Conservation (phyloP, 1,140 invertebrate species). For the Phthorimaea operculella region DNA sequence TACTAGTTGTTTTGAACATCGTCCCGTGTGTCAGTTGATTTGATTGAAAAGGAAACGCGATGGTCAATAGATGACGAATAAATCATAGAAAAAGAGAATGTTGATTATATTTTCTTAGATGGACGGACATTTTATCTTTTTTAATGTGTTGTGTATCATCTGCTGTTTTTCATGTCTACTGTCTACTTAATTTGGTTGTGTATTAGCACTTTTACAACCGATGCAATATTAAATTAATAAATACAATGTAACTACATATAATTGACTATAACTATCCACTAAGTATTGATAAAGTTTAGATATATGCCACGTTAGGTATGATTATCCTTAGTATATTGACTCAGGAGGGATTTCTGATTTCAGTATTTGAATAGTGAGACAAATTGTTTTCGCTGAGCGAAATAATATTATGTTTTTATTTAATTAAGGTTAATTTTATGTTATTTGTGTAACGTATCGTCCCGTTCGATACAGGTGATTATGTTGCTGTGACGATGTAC, state of each 20-base stretch:
- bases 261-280: constrained; percentile 3
- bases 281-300: constrained; percentile 4
- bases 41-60: too few species aligned
- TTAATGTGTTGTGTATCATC: neutral
- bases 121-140: too few species aligned
- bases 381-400: constrained; percentile 52
- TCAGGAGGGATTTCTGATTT: constrained; percentile 13
- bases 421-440: constrained; percentile 24
- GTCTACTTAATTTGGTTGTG: neutral
- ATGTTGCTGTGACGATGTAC: constrained; percentile 48
- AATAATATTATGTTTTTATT: constrained; percentile 25
- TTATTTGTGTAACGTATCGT: constrained; percentile 49
- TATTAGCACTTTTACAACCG: neutral
- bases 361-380: constrained; percentile 53
- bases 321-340: constrained; percentile 2
- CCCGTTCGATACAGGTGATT: constrained; percentile 52
- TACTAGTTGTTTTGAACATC: too few species aligned
- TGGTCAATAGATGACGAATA: too few species aligned
- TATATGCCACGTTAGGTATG: neutral
- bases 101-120: too few species aligned
- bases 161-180: neutral
- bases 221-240: neutral
- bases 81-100: too few species aligned
- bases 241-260: neutral
- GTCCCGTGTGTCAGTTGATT: too few species aligned